Evolutionary conservation across 2,888 invertebrate species (phyloP).

Genomic region (Opisthograptis luteolata): DNA sequence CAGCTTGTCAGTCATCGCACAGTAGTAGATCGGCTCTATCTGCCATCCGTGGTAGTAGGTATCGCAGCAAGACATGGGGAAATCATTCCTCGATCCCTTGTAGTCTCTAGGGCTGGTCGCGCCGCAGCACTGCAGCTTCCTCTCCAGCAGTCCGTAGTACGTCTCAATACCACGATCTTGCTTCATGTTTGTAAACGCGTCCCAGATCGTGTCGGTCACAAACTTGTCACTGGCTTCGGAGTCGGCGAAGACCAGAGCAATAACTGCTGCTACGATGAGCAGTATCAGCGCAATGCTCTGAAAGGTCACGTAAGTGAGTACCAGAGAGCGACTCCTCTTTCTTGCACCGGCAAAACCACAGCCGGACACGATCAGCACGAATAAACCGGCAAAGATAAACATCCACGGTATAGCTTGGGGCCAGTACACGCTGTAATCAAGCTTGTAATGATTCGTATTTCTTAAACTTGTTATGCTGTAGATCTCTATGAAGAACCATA

Average conservation of each 20-base stretch:
- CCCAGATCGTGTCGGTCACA: constrained; percentile 72
- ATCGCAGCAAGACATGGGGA: constrained; percentile 75
- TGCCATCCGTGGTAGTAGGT: constrained; percentile 70
- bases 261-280: constrained; percentile 53
- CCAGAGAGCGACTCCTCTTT: constrained; percentile 56
- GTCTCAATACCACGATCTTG: constrained; percentile 52
- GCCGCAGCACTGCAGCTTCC: constrained; percentile 72
- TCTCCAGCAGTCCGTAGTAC: constrained; percentile 64
- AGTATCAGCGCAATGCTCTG: constrained; percentile 54
- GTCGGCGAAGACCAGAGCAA: constrained; percentile 68
- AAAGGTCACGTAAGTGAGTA: constrained; percentile 56
- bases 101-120: constrained; percentile 73
- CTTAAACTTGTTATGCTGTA: constrained; percentile 60
- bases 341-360: constrained; percentile 68
- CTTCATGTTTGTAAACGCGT: constrained; percentile 66
- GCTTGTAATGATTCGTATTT: constrained; percentile 68
- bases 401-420: constrained; percentile 77
- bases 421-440: constrained; percentile 77
- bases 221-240: constrained; percentile 64
- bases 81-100: constrained; percentile 66
- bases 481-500: constrained; percentile 71
- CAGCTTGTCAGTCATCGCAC: constrained; percentile 70
- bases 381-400: constrained; percentile 63
- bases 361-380: constrained; percentile 60
- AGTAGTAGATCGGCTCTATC: constrained; percentile 63